These are phyloP conservation scores for Catharus ustulatus DNA, from an alignment of 2,797 vertebrate species.

Conservation along the genomic window DNA sequence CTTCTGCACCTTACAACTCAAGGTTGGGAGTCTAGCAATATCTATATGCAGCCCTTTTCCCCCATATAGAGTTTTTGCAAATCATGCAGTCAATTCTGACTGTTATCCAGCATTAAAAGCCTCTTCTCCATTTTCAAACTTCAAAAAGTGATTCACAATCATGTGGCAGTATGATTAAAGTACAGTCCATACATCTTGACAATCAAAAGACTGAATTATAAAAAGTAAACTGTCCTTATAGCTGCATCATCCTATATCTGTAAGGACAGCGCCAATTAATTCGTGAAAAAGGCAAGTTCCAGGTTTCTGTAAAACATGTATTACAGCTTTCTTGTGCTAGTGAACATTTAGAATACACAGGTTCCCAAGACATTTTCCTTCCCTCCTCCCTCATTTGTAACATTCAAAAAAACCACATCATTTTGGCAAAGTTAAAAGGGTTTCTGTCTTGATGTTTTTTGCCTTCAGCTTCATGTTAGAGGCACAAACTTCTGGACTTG, in stretches of 20 bases:
- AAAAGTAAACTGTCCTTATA: slow-evolving; percentile 75
- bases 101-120: slow-evolving; percentile 72
- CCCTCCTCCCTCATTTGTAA: slow-evolving; percentile 54
- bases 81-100: slow-evolving; percentile 73
- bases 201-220: slow-evolving; percentile 76
- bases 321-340: slow-evolving; percentile 69
- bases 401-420: slow-evolving; percentile 69
- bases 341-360: slow-evolving; percentile 65
- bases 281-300: slow-evolving; percentile 69
- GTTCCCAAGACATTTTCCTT: slow-evolving; percentile 57
- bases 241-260: slow-evolving; percentile 64
- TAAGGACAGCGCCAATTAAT: slow-evolving; percentile 62
- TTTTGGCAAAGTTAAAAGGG: slow-evolving; percentile 70
- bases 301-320: slow-evolving; percentile 68
- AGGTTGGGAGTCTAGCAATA: slow-evolving; percentile 61
- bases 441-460: slow-evolving; percentile 50
- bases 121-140: slow-evolving; percentile 67
- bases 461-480: slow-evolving; percentile 75
- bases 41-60: slow-evolving; percentile 75
- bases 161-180: slow-evolving; percentile 76
- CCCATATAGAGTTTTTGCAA: slow-evolving; percentile 72
- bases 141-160: slow-evolving; percentile 74
- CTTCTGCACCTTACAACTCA: slow-evolving; percentile 63
- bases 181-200: slow-evolving; percentile 73
- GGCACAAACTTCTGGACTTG: slow-evolving; percentile 78